Conservation (phyloP, 2,888 invertebrate species). For the Smittia sp. region DNA sequence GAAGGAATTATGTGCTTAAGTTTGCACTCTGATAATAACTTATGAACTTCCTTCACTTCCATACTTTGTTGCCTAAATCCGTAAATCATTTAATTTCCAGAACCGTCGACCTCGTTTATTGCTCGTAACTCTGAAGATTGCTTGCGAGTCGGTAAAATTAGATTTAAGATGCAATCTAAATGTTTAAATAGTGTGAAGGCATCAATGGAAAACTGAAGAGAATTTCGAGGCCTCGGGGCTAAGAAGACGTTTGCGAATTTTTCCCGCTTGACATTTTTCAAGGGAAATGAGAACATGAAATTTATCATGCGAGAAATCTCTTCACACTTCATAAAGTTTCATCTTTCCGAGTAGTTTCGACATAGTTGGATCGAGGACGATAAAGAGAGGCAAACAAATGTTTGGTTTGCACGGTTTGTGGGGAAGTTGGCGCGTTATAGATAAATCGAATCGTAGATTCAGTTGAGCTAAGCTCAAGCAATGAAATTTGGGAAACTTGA, state of each 20-base stretch:
- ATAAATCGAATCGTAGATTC: no score
- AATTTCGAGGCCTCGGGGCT: background rate
- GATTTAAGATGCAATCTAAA: background rate
- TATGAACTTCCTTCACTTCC: slow-evolving; percentile 32
- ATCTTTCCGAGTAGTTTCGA: background rate
- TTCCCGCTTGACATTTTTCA: no score
- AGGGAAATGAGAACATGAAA: background rate
- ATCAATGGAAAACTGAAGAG: background rate
- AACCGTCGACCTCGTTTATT: background rate
- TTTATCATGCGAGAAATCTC: slow-evolving; percentile 11
- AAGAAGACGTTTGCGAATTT: no score
- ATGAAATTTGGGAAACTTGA: no score
- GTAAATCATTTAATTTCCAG: background rate
- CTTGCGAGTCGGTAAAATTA: background rate
- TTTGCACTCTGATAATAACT: slow-evolving; percentile 34
- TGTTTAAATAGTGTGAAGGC: background rate
- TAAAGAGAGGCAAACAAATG: background rate
- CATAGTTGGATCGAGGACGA: background rate
- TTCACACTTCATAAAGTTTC: slow-evolving; percentile 35
- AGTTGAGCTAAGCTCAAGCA: no score
- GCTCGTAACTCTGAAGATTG: background rate
- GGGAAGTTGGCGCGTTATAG: no score
- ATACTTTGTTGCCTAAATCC: background rate
- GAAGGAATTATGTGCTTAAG: slow-evolving; percentile 26
- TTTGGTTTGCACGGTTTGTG: background rate